Conservation (phyloP, 2,113 vertebrate species). For the Triplophysa dalaica region DNA sequence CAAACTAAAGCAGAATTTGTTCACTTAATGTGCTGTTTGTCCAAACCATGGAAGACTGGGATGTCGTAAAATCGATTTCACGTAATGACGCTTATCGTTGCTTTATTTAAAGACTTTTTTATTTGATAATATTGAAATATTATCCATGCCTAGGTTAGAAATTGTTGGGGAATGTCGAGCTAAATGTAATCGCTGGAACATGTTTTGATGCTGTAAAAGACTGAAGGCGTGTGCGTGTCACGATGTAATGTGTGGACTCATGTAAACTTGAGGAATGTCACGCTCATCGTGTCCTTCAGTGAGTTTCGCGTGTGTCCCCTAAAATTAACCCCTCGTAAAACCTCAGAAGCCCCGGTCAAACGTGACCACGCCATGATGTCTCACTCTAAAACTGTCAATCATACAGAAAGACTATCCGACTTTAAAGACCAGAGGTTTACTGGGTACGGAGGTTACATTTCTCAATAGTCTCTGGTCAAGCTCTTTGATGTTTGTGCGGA, state of each 20-base stretch:
- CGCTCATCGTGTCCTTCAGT: constrained; percentile 55
- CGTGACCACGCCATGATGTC: constrained; percentile 14
- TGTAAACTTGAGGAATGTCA: constrained; percentile 52
- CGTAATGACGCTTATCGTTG: too few species aligned
- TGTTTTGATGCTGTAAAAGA: neutral
- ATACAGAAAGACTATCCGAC: neutral
- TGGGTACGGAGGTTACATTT: neutral
- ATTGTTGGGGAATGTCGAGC: too few species aligned
- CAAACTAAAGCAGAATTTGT: neutral
- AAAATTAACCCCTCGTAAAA: constrained; percentile 24
- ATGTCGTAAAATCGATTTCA: too few species aligned
- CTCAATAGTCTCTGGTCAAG: neutral
- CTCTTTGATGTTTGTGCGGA: neutral
- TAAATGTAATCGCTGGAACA: too few species aligned
- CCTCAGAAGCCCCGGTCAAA: constrained; percentile 2
- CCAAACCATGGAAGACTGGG: neutral
- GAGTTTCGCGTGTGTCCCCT: neutral
- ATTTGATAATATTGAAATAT: too few species aligned
- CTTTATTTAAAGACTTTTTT: too few species aligned
- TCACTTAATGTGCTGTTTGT: neutral
- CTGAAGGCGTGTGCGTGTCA: constrained; percentile 4
- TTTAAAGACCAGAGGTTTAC: constrained; percentile 2
- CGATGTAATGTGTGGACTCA: constrained; percentile 45
- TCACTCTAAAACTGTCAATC: constrained; percentile 28
- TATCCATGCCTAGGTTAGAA: too few species aligned